Conservation (phyloP, 1,140 invertebrate genomes). For the Thrips palmi region DNA sequence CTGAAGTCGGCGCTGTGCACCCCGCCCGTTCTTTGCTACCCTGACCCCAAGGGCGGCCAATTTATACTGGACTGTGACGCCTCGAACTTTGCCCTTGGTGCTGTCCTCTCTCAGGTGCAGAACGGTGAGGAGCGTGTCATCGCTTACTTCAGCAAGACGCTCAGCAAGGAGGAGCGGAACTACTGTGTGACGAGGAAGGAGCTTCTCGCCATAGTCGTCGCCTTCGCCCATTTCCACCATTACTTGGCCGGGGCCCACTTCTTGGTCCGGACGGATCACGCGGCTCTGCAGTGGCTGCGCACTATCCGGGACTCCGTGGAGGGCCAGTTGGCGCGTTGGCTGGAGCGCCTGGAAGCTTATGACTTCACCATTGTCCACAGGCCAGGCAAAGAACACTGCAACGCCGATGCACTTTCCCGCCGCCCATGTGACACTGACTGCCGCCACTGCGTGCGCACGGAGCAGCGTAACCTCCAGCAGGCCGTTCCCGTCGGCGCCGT, state of each 20-base stretch:
- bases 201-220: slow-evolving; percentile 8
- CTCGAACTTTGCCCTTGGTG: slow-evolving; percentile 13
- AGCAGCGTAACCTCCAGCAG: too few species aligned
- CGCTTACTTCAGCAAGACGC: slow-evolving; percentile 11
- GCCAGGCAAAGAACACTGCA: slow-evolving; percentile 19
- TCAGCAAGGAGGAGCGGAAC: slow-evolving; percentile 11
- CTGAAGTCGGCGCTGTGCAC: background rate
- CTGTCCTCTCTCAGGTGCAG: slow-evolving; percentile 14
- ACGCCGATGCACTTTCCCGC: slow-evolving; percentile 20
- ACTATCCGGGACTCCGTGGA: too few species aligned
- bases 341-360: slow-evolving; percentile 27
- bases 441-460: background rate
- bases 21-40: slow-evolving; percentile 16
- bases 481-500: too few species aligned
- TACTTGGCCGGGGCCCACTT: slow-evolving; percentile 10
- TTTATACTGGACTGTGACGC: slow-evolving; percentile 17
- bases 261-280: slow-evolving; percentile 9
- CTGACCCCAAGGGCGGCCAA: too few species aligned
- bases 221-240: slow-evolving; percentile 8
- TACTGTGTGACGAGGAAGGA: slow-evolving; percentile 13
- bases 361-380: slow-evolving; percentile 25
- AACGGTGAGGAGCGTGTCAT: slow-evolving; percentile 17
- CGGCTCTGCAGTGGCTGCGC: too few species aligned
- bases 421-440: slow-evolving; percentile 6
- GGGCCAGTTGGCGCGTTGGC: slow-evolving; percentile 32